Evolutionary conservation across 2,888 invertebrate genomes (phyloP), one percentile per base, ranked within the genome.

Genomic region (Linnaemya vulpina): DNA sequence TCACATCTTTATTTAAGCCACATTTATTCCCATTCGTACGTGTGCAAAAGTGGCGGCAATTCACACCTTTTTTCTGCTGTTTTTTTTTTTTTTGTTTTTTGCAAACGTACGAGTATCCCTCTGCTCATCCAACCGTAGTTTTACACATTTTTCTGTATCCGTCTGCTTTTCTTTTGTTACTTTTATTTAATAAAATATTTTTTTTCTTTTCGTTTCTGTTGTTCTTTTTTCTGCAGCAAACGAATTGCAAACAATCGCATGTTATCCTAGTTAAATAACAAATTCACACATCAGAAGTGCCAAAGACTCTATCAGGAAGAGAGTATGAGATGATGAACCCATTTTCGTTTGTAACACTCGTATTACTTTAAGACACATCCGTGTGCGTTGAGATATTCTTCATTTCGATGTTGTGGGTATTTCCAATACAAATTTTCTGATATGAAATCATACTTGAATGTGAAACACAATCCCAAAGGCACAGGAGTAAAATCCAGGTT

Each of bases 281-380:
- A 90, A 91, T 91, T 91, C 90, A 89, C 90, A 90, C 90, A 91
- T 90, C 90, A 91, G 90, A 90, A 89, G 88, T 90, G 88, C 88
- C 89, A 89, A 90, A 88, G 89, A 89, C 89, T 89, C 89, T 89
- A 89, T 89, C 89, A 89, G 60, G n/a, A 11, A 38, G 71, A 63
- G 71, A 43, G 38, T 40, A 68, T 71, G 25, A 62, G 77, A 79
- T 82, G 87, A 87, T 87, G 84, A 85, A 81, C 53, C 85, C 83
- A 86, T 82, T 79, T 78, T 84, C 49, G 62, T 77, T 17, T 58
- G 60, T 11, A 77, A 70, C 73, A 67, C 51, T 51, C 51, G 51
- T 20, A 51, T 51, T 11, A 53, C 43, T 67, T 65, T 40, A 43
- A 60, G 46, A 73, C 20, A 70, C 55, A 74, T 43, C 38, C 46